Conservation (phyloP, 2,797 vertebrate species). For the Tadarida brasiliensis region DNA sequence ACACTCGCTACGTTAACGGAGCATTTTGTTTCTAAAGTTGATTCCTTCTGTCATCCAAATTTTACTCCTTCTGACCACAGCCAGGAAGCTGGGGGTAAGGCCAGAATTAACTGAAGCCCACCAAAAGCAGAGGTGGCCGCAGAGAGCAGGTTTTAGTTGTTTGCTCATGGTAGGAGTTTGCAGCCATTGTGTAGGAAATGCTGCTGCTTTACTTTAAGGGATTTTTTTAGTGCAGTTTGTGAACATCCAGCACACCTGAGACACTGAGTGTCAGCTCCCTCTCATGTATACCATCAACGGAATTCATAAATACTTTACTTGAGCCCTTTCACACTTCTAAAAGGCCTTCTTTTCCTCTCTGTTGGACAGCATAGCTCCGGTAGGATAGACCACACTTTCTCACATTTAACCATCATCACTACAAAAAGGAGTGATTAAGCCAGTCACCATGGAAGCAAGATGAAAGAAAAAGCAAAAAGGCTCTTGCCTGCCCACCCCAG, state of each 20-base stretch:
- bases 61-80: conserved; percentile 48
- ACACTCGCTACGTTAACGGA: neutral
- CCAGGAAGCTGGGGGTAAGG: conserved; percentile 67
- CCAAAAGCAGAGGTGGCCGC: neutral
- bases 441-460: neutral
- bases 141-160: neutral
- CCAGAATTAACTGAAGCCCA: conserved; percentile 42
- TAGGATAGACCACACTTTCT: neutral
- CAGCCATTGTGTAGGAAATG: neutral
- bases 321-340: neutral
- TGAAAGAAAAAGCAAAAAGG: neutral
- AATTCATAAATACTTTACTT: conserved; percentile 5
- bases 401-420: neutral
- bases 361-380: neutral
- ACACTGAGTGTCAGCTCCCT: neutral
- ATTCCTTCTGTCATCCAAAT: conserved; percentile 47
- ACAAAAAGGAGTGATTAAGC: neutral
- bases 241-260: neutral
- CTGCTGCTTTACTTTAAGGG: neutral
- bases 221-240: neutral
- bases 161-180: neutral
- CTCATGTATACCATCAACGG: neutral
- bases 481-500: neutral
- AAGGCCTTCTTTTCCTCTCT: neutral
- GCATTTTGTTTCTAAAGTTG: conserved; percentile 66